phyloP scores from a whole-genome alignment of 2,797 vertebrate species.

The Mionectes olivaceus region DNA sequence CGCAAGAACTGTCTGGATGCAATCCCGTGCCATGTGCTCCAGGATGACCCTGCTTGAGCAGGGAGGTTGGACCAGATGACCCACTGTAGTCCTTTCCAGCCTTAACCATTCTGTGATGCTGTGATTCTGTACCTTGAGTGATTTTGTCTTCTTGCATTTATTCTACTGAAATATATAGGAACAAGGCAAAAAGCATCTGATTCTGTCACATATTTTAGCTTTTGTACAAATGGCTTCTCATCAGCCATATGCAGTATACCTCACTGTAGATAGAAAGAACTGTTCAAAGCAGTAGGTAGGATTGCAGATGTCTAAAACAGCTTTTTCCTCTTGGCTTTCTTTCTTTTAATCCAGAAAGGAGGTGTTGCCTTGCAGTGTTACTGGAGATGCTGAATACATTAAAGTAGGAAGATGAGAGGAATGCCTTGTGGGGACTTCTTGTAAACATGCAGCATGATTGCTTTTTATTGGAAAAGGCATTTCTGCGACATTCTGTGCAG shows the following conservation, averaged over 20 bases:
- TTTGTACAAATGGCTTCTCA: neutral
- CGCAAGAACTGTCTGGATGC: neutral
- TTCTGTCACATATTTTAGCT: neutral
- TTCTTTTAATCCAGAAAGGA: neutral
- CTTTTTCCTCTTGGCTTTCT: neutral
- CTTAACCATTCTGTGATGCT: neutral
- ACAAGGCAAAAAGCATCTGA: neutral
- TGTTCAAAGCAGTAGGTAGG: neutral
- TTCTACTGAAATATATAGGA: neutral
- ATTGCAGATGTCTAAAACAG: neutral
- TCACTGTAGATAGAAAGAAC: neutral
- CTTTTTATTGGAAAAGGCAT: slow-evolving; percentile 59
- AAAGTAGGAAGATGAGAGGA: slow-evolving; percentile 56
- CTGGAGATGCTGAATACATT: slow-evolving; percentile 52
- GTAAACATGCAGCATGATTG: slow-evolving; percentile 59
- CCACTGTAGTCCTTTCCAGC: neutral
- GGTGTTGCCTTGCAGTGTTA: slow-evolving; percentile 15
- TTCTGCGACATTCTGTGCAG: neutral
- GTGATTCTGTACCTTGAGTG: neutral
- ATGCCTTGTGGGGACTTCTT: slow-evolving; percentile 62
- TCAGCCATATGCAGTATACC: neutral
- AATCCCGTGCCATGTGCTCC: neutral
- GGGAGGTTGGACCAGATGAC: neutral
- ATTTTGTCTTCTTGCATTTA: slow-evolving; percentile 29
- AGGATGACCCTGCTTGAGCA: neutral